phyloP scores from a whole-genome alignment of 2,113 vertebrate genomes.

The Pterophyllum scalare region DNA sequence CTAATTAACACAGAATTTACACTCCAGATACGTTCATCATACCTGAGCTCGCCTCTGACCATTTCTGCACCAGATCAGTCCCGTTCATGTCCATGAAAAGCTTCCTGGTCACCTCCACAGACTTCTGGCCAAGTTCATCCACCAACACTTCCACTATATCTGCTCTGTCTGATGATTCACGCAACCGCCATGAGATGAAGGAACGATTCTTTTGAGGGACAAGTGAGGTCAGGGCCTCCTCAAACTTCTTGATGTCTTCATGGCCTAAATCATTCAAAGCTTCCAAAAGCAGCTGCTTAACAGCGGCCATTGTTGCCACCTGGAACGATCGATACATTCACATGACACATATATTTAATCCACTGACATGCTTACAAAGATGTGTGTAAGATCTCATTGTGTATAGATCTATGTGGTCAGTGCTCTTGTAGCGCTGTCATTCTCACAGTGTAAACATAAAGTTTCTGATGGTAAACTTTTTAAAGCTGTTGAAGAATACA shows the following conservation, averaged over 20 bases:
- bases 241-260: not conserved
- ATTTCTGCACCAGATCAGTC: not conserved
- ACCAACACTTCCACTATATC: not conserved
- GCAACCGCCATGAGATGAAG: not conserved
- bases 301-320: constrained; percentile 9
- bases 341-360: not conserved
- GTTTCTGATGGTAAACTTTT: too few relatives aligned
- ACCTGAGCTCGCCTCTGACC: not conserved
- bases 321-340: not conserved
- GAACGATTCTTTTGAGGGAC: not conserved
- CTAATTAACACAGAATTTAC: too few relatives aligned
- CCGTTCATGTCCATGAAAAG: not conserved
- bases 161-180: not conserved
- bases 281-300: constrained; percentile 6
- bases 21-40: too few relatives aligned
- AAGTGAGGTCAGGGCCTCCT: too few relatives aligned
- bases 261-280: not conserved
- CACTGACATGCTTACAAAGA: not conserved
- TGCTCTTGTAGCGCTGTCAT: too few relatives aligned
- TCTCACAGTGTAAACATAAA: too few relatives aligned
- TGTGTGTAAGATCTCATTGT: not conserved
- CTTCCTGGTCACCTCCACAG: not conserved
- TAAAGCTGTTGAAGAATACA: too few relatives aligned
- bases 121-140: not conserved
- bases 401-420: too few relatives aligned